Evolutionary conservation across 2,888 invertebrate species (phyloP).

Genomic region (Branchipolynoe longqiensis): DNA sequence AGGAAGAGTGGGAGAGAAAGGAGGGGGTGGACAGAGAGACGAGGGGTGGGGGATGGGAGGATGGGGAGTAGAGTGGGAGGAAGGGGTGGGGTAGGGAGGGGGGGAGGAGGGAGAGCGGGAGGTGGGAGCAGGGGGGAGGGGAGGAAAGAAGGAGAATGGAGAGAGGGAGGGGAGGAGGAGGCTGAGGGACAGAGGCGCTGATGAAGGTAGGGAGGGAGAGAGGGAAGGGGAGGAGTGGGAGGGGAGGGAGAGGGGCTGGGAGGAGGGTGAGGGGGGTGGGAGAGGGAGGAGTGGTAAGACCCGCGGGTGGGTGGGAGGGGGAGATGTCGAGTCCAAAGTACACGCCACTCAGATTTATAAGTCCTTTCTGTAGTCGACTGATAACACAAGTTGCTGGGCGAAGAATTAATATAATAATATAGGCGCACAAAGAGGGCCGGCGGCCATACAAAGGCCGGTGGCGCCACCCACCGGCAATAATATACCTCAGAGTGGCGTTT

Average conservation of each 20-base stretch:
- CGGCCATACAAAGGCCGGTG: slow-evolving; percentile 37
- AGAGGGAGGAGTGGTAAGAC: too few species aligned
- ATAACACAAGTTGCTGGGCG: slow-evolving; percentile 21
- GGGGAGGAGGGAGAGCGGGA: not conserved
- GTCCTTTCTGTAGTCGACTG: slow-evolving; percentile 40
- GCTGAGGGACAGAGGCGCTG: too few species aligned
- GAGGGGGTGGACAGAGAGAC: not conserved
- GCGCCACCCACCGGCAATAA: not conserved
- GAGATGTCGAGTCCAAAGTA: slow-evolving; percentile 7
- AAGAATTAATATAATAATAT: slow-evolving; percentile 57
- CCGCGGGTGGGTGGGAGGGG: too few species aligned
- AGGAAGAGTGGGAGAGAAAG: not conserved
- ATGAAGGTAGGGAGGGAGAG: too few species aligned
- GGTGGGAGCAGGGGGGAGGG: too few species aligned
- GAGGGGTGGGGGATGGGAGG: not conserved
- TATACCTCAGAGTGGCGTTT: not conserved
- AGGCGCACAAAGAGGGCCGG: slow-evolving; percentile 24
- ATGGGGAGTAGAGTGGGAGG: not conserved
- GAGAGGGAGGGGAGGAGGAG: too few species aligned
- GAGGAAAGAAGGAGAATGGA: too few species aligned
- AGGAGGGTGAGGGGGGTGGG: too few species aligned
- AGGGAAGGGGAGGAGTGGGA: too few species aligned
- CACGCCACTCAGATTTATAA: slow-evolving; percentile 27
- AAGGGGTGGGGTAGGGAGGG: not conserved
- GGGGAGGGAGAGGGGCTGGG: not conserved